Percentiles rank a stretch among this genome's conserved stretches.
phyloP scores from a whole-genome alignment of 2,888 invertebrate genomes.

The Matsumyia berberina region DNA sequence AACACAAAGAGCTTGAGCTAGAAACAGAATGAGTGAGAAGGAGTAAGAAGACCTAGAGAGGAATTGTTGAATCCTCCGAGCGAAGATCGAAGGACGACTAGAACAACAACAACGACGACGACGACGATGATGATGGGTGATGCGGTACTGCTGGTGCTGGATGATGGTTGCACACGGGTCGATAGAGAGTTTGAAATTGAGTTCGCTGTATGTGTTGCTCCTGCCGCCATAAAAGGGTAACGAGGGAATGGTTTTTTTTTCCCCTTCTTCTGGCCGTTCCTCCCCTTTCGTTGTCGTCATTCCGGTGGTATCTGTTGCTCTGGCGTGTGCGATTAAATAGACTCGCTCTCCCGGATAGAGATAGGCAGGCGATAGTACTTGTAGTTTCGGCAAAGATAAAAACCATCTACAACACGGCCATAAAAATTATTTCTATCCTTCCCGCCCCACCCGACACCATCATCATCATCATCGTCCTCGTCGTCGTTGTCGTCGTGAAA shows the following conservation, averaged over 20 bases:
- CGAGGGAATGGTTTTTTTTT: conserved; percentile 45
- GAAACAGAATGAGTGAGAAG: conserved; percentile 13
- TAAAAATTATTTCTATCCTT: conserved; percentile 70
- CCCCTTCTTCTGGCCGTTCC: conserved; percentile 1
- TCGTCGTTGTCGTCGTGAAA: conserved; percentile 39
- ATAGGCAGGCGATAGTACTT: conserved; percentile 55
- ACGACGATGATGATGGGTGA: conserved; percentile 52
- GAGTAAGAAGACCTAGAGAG: conserved; percentile 23
- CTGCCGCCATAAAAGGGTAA: conserved; percentile 70
- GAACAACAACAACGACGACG: too few relatives aligned
- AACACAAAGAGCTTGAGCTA: conserved; percentile 32
- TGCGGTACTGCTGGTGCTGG: conserved; percentile 33
- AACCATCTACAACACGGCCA: conserved; percentile 70
- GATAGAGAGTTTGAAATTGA: conserved; percentile 67
- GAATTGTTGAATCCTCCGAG: conserved; percentile 70
- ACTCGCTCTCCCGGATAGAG: conserved; percentile 41
- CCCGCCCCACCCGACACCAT: conserved; percentile 23
- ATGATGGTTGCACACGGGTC: conserved; percentile 61
- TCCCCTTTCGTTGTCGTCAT: conserved; percentile 12
- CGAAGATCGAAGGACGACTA: conserved; percentile 67
- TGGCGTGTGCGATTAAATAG: conserved; percentile 47
- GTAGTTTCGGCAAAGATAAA: conserved; percentile 72
- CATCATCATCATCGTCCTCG: conserved; percentile 15
- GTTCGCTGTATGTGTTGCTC: conserved; percentile 62
- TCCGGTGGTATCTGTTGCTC: conserved; percentile 69